Evolutionary conservation across 2,888 invertebrate genomes (phyloP), one percentile per base, ranked within the genome.

Genomic region (Neoscelio sp.): DNA sequence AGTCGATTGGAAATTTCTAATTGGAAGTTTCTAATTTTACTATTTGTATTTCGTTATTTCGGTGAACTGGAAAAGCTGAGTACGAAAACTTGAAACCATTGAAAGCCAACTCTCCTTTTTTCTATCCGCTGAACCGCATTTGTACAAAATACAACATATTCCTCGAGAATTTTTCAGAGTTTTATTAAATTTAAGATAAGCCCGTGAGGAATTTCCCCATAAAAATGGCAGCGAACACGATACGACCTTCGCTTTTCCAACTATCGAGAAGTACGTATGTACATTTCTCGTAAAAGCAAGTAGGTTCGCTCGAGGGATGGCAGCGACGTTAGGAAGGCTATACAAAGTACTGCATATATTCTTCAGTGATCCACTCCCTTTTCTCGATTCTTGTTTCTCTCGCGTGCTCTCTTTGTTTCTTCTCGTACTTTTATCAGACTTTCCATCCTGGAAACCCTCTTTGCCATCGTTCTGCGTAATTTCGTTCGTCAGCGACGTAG

Each of bases 261-360:
- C 80, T 83, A 85, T 85, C 82, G 83, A 81, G 78, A 82, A 82
- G 82, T 84, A 81, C 80, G 81, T 83, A 80, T 80, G 82, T 84
- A 81, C 82, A 82, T 82, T 75, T 82, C 84, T 84, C 82, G 85
- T 85, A 85, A 85, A 85, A 83, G 84, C 85, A 84, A 85, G 85
- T 84, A 82, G 83, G 79, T 85, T 84, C 70, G 81, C 84, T 83
- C 77, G 75, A 78, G 82, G 83, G 82, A 75, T 68, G 65, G 60
- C 58, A 52, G 52, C 68, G 50, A 76, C 62, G 75, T 78, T 60
- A 77, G 46, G 26, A 74, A 48, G 56, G 58, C 28, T 52, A 28
- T 56, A 71, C 75, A 67, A 78, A 76, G 64, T 48, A 64, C 62
- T 56, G 52, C 67, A 38, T 76, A 56, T 67, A 60, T 73, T 56